A percentile compares a stretch with the other conserved stretches of the same genome.
phyloP scores from a whole-genome alignment of 2,113 vertebrate species.

The Syngnathoides biaculeatus region DNA sequence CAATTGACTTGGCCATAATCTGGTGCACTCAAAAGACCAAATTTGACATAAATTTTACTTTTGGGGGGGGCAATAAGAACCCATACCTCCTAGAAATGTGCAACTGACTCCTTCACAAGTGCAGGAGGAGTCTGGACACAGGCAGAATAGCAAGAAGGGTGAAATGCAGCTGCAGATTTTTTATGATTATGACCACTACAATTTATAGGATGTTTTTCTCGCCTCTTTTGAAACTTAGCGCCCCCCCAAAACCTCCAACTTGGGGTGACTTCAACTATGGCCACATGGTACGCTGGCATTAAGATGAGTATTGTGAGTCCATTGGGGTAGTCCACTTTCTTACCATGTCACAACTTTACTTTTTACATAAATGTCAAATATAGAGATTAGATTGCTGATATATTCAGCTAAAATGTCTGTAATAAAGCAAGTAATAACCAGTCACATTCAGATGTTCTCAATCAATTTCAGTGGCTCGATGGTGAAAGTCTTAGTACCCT shows the following conservation, averaged over 20 bases:
- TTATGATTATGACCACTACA: not conserved
- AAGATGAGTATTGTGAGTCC: not conserved
- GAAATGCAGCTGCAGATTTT: not conserved
- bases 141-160: not conserved
- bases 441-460: slow-evolving; percentile 31
- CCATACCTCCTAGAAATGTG: no score
- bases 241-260: not conserved
- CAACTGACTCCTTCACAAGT: no score
- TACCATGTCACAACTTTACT: slow-evolving; percentile 12
- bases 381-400: not conserved
- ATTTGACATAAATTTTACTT: not conserved
- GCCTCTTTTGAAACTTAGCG: not conserved
- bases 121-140: no score
- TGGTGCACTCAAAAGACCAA: not conserved
- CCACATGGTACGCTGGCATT: not conserved
- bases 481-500: slow-evolving; percentile 28
- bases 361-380: slow-evolving; percentile 24
- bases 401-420: slow-evolving; percentile 29
- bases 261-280: not conserved
- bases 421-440: slow-evolving; percentile 22
- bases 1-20: no score
- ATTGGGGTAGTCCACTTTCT: not conserved
- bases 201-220: not conserved
- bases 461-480: slow-evolving; percentile 45
- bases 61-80: not conserved